Conservation (phyloP, 2,113 vertebrate species). For the Ctenodactylus gundi region DNA sequence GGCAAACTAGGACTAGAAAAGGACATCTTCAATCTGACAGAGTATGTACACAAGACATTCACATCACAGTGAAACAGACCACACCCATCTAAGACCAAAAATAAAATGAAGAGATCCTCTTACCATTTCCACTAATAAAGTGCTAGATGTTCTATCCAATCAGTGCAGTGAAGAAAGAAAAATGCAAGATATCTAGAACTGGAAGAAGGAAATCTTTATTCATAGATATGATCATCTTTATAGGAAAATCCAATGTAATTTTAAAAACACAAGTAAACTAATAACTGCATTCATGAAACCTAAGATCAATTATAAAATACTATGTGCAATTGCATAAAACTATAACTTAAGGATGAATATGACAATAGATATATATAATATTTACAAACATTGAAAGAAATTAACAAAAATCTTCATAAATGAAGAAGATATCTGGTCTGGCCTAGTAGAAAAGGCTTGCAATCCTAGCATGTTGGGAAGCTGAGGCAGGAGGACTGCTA, state of each 20-base stretch:
- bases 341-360: neutral
- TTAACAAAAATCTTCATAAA: neutral
- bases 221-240: neutral
- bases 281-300: neutral
- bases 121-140: neutral
- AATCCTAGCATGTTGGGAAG: too few relatives aligned
- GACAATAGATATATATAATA: neutral
- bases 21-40: neutral
- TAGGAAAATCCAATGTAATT: neutral
- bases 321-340: neutral
- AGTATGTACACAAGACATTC: neutral
- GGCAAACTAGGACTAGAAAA: neutral
- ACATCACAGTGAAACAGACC: neutral
- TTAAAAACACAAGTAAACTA: neutral
- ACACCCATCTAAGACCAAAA: neutral
- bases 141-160: neutral
- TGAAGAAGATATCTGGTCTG: too few relatives aligned
- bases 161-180: neutral
- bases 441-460: too few relatives aligned
- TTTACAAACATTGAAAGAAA: neutral
- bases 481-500: too few relatives aligned
- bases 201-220: neutral
- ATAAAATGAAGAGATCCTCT: neutral
- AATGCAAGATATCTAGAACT: neutral
- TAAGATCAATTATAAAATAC: neutral